These are phyloP conservation scores for Montipora capitata DNA, from an alignment of 92 coral and sea anemone species.

Conservation along the genomic window DNA sequence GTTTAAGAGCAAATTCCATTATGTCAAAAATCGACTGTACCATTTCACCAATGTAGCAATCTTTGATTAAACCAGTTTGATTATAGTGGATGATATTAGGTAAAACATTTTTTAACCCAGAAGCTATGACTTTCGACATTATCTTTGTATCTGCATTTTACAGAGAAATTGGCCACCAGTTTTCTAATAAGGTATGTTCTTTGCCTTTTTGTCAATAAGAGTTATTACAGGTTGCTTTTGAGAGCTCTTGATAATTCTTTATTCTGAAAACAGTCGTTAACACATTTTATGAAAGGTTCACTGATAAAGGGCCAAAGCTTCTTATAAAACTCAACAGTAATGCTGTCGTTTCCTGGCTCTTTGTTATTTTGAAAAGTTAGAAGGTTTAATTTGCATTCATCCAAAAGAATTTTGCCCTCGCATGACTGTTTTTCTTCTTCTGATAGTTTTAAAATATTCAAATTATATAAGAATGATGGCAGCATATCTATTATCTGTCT, in stretches of 20 bases:
- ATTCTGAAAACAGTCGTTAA: no score
- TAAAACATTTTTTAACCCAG: neutral
- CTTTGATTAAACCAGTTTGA: neutral
- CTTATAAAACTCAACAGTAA: no score
- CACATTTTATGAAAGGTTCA: no score
- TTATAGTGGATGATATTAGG: neutral
- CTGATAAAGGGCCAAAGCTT: no score
- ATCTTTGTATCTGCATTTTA: no score
- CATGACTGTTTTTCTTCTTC: no score
- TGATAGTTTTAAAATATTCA: neutral
- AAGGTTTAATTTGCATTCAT: no score
- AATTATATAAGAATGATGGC: conserved; percentile 12
- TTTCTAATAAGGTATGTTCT: neutral
- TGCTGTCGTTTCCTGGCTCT: no score
- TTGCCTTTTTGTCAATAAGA: neutral
- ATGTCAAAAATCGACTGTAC: neutral
- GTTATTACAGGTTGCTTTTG: neutral
- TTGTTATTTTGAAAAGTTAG: no score
- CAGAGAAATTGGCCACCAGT: neutral
- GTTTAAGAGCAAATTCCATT: neutral
- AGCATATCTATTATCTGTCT: conserved; percentile 12
- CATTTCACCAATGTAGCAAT: neutral
- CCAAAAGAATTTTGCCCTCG: no score
- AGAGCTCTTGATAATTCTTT: neutral
- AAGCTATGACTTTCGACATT: no score